phyloP scores from a whole-genome alignment of 2,113 vertebrate species.

The Pelobates fuscus region DNA sequence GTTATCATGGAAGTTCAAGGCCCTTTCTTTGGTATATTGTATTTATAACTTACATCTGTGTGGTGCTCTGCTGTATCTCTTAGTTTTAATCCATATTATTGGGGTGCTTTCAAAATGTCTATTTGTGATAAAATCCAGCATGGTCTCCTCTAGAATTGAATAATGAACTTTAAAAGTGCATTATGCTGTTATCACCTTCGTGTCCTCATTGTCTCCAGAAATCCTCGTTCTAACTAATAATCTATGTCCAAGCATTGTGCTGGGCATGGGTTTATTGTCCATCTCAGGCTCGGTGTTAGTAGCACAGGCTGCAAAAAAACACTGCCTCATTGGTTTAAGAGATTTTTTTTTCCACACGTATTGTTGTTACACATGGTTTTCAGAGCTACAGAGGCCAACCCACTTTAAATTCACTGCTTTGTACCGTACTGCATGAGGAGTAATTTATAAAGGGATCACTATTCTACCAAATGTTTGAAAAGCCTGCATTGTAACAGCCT shows the following conservation, averaged over 20 bases:
- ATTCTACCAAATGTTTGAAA: background rate
- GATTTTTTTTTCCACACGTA: background rate
- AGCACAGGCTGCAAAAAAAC: background rate
- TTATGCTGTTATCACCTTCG: background rate
- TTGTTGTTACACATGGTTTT: background rate
- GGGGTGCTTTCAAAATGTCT: background rate
- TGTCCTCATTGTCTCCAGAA: background rate
- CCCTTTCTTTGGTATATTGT: background rate
- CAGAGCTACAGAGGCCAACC: slow-evolving; percentile 14
- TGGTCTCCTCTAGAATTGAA: background rate
- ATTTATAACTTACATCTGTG: background rate
- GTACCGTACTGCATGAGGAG: background rate
- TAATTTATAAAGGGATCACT: slow-evolving; percentile 1
- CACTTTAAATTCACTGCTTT: slow-evolving; percentile 7
- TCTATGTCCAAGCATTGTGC: background rate
- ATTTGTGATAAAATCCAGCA: background rate
- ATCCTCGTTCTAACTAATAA: background rate
- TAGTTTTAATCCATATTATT: background rate
- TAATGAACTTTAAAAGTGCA: background rate
- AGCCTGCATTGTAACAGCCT: background rate
- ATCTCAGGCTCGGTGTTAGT: background rate
- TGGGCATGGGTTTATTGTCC: background rate
- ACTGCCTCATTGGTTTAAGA: background rate
- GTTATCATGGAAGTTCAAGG: background rate
- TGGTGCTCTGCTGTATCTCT: background rate